Evolutionary conservation across 2,797 vertebrate genomes (phyloP).

Genomic region (Psittacula echo): DNA sequence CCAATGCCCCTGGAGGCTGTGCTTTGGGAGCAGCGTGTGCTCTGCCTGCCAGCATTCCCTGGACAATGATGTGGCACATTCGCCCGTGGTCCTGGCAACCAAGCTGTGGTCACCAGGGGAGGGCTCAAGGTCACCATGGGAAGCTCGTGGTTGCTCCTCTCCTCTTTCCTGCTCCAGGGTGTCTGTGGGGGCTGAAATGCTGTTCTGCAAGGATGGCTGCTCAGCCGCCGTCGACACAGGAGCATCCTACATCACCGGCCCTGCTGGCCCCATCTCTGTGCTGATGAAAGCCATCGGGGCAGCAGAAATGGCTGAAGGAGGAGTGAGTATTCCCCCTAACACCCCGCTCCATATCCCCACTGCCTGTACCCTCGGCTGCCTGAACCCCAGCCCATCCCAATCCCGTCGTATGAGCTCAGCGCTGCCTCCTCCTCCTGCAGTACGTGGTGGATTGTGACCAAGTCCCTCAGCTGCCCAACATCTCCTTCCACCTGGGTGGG

Average conservation of each 20-base stretch:
- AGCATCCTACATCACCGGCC: constrained; percentile 93
- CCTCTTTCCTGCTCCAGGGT: constrained; percentile 78
- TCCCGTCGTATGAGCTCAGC: not conserved
- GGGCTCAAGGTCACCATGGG: not conserved
- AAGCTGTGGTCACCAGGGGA: not conserved
- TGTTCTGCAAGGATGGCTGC: constrained; percentile 91
- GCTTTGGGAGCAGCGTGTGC: accelerated
- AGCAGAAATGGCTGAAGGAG: constrained; percentile 81
- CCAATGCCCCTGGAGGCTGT: not conserved
- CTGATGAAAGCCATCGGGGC: constrained; percentile 91
- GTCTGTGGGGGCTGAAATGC: constrained; percentile 82
- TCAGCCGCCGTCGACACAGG: constrained; percentile 91
- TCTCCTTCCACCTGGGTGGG: constrained; percentile 91
- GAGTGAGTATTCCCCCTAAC: constrained; percentile 73
- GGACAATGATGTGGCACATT: not conserved
- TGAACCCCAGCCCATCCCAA: not conserved
- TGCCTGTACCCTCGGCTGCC: not conserved
- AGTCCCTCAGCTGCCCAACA: constrained; percentile 86
- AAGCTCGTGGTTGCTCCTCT: not conserved
- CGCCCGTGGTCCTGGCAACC: accelerated
- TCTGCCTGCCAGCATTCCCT: not conserved
- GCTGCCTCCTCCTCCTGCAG: constrained; percentile 65
- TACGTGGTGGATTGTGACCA: constrained; percentile 89
- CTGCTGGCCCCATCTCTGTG: constrained; percentile 84
- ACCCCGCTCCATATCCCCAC: accelerated